These are phyloP conservation scores for Asobara japonica DNA, from an alignment of 1,140 invertebrate genomes.

Conservation along the genomic window DNA sequence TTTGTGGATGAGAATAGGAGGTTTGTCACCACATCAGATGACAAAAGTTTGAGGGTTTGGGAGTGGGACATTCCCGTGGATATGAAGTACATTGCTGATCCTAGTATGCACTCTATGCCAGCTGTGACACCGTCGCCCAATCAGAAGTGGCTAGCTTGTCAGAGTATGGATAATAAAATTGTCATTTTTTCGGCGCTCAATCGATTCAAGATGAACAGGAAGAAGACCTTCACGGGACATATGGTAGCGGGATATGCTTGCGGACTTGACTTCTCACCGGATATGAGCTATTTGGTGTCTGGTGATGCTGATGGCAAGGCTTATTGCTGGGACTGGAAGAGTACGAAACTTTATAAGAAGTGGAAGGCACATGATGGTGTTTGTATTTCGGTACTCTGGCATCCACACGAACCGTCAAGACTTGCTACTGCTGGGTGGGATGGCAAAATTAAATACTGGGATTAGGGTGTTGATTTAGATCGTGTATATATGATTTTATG, in stretches of 20 bases:
- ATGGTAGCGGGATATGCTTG: slow-evolving; percentile 99
- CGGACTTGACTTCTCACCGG: slow-evolving; percentile 96
- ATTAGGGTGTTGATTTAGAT: slow-evolving; percentile 70
- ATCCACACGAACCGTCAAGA: slow-evolving; percentile 98
- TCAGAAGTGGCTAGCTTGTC: slow-evolving; percentile 98
- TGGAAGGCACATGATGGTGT: slow-evolving; percentile 99
- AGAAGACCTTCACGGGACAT: slow-evolving; percentile 98
- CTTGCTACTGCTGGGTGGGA: slow-evolving; percentile 98
- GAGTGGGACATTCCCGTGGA: slow-evolving; percentile 99
- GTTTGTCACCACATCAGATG: slow-evolving; percentile 98
- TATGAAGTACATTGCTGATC: slow-evolving; percentile 99
- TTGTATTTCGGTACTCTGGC: slow-evolving; percentile 95
- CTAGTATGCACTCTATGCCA: slow-evolving; percentile 99
- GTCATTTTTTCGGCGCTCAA: slow-evolving; percentile 98
- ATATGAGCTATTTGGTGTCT: slow-evolving; percentile 98
- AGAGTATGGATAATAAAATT: slow-evolving; percentile 99
- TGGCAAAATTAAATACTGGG: slow-evolving; percentile 98
- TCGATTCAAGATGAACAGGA: slow-evolving; percentile 96
- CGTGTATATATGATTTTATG: slow-evolving; percentile 24
- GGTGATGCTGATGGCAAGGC: slow-evolving; percentile 99
- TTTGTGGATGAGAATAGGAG: slow-evolving; percentile 98
- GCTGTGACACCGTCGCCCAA: slow-evolving; percentile 94
- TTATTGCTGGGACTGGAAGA: slow-evolving; percentile 99
- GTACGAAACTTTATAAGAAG: slow-evolving; percentile 96
- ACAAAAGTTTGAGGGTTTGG: slow-evolving; percentile 99